Evolutionary conservation across 2,888 invertebrate species (phyloP), one percentile per base, ranked within the genome.

Genomic region (Platycheirus albimanus): DNA sequence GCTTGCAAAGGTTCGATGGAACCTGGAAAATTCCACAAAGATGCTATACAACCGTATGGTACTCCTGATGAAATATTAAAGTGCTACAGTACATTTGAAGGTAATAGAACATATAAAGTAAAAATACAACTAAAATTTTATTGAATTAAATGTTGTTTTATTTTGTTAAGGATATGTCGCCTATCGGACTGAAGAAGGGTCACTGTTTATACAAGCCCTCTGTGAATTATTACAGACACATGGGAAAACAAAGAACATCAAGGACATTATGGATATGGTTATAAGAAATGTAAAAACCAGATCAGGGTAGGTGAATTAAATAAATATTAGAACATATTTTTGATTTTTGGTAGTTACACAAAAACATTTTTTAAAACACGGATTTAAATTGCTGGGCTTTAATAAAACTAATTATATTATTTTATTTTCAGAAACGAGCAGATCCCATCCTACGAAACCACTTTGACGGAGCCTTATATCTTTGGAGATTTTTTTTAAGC

Each of bases 81-180:
- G 77, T 90, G 89, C 52, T 91, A 90, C 49, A 90, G 91, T 77
- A 90, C 89, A 43, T 91, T 88, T 67, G 90, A 90, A 81, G 91
- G 88, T 88, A 78, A n/a, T n/a, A n/a, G n/a, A n/a, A n/a, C n/a
- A n/a, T n/a, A n/a, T n/a, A n/a, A n/a, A n/a, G n/a, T n/a, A n/a
- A n/a, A n/a, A n/a, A n/a, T n/a, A n/a, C n/a, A 49, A 49, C 7
- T 0, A 10, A 10, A 45, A 10, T 3, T n/a, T n/a, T n/a, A n/a
- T n/a, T n/a, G n/a, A 19, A 19, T 10, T 20, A 19, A 10, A 45
- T 61, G 3, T 66, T 15, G 38, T 2, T 41, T 58, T 45, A 47
- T 70, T 67, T 0, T 19, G n/a, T n/a, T n/a, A n/a, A 88, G 88
- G 91, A 8, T 90, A 89, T 74, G 89, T 89, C 0, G 88, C 91